Conservation (phyloP, 2,888 invertebrate species). For the Drosophila maculinotata region DNA sequence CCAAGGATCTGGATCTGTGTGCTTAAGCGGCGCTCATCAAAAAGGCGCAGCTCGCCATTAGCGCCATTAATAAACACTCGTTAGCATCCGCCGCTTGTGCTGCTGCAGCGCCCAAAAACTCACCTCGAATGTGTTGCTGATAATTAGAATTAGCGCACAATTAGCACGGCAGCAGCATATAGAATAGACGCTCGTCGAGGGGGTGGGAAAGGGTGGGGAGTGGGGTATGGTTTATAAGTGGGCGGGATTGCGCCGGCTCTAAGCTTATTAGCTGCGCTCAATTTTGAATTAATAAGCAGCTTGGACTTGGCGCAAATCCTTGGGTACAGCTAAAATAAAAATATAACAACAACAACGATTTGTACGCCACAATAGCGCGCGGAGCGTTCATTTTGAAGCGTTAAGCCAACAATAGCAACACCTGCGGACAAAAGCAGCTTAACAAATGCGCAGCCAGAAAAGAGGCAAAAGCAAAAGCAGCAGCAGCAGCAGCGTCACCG, state of each 20-base stretch:
- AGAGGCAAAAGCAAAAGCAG: neutral
- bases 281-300: constrained; percentile 78
- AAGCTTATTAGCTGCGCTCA: constrained; percentile 74
- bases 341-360: constrained; percentile 11
- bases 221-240: too few relatives aligned
- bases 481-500: constrained; percentile 25
- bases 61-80: constrained; percentile 80
- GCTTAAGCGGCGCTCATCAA: constrained; percentile 72
- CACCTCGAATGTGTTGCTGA: constrained; percentile 73
- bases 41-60: constrained; percentile 74
- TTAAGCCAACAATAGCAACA: constrained; percentile 79
- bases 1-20: constrained; percentile 38
- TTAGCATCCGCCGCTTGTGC: constrained; percentile 59
- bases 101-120: constrained; percentile 14
- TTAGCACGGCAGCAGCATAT: constrained; percentile 47
- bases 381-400: constrained; percentile 50
- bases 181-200: too few relatives aligned
- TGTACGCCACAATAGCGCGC: constrained; percentile 45
- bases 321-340: constrained; percentile 23
- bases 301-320: constrained; percentile 66
- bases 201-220: too few relatives aligned
- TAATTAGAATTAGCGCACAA: constrained; percentile 80
- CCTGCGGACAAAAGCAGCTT: constrained; percentile 81
- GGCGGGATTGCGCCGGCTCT: constrained; percentile 26
- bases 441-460: constrained; percentile 50